phyloP scores from a whole-genome alignment of 2,113 vertebrate species.

The Tautogolabrus adspersus region DNA sequence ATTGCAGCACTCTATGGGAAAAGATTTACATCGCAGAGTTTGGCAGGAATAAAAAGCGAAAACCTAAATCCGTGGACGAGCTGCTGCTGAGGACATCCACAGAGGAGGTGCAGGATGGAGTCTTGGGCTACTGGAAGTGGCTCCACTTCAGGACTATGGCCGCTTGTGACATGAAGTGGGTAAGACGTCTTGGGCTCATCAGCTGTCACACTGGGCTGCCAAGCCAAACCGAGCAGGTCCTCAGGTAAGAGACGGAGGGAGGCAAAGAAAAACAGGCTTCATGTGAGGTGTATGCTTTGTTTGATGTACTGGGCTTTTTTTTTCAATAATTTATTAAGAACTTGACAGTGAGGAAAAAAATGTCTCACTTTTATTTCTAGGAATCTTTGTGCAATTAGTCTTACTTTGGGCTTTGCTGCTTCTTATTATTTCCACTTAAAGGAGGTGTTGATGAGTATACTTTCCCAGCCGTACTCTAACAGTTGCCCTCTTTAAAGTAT shows the following conservation, averaged over 20 bases:
- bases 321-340: too few species aligned
- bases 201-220: slow-evolving; percentile 87
- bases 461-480: neutral
- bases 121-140: slow-evolving; percentile 88
- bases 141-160: slow-evolving; percentile 83
- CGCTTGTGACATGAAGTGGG: slow-evolving; percentile 73
- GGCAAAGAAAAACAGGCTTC: too few species aligned
- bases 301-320: neutral
- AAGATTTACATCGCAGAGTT: slow-evolving; percentile 79
- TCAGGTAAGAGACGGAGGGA: slow-evolving; percentile 73
- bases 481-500: slow-evolving; percentile 19
- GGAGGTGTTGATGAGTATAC: neutral
- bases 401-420: neutral
- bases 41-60: slow-evolving; percentile 67
- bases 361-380: too few species aligned
- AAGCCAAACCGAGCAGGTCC: slow-evolving; percentile 80
- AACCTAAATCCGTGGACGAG: slow-evolving; percentile 49
- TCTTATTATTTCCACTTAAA: neutral
- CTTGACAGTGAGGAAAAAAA: too few species aligned
- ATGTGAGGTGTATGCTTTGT: slow-evolving; percentile 23
- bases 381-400: neutral
- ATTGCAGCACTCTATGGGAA: slow-evolving; percentile 87
- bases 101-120: slow-evolving; percentile 60
- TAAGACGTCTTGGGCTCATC: slow-evolving; percentile 75
- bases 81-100: slow-evolving; percentile 47